These are phyloP conservation scores for Spicauda simplicius DNA, from an alignment of 2,888 invertebrate species.

Conservation along the genomic window DNA sequence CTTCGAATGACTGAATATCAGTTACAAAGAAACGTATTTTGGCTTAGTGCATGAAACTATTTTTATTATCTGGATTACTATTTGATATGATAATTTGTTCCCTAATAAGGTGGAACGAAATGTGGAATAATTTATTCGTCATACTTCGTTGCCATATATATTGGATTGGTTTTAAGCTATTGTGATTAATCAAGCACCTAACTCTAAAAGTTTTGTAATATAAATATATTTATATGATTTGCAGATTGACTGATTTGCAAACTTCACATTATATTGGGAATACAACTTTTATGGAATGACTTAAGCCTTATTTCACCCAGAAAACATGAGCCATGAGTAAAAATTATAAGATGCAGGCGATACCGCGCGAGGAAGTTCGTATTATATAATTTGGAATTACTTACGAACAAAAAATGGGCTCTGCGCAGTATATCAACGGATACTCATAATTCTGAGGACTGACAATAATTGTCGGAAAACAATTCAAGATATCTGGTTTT, in stretches of 20 bases:
- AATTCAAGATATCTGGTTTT: slow-evolving; percentile 48
- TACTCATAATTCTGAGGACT: slow-evolving; percentile 37
- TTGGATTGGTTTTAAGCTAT: no score
- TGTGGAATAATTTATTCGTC: no score
- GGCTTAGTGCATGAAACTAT: slow-evolving; percentile 43
- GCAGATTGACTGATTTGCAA: no score
- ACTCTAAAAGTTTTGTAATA: no score
- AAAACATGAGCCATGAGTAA: no score
- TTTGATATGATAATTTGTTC: slow-evolving; percentile 1
- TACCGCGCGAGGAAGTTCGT: not conserved
- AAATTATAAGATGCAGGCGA: no score
- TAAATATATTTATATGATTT: no score
- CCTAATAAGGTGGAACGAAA: not conserved
- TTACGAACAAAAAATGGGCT: slow-evolving; percentile 22
- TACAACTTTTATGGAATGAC: no score
- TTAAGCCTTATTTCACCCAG: no score
- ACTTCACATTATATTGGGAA: no score
- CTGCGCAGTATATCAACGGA: slow-evolving; percentile 26
- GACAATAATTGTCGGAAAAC: slow-evolving; percentile 46
- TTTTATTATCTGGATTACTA: slow-evolving; percentile 39
- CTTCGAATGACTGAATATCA: slow-evolving; percentile 66
- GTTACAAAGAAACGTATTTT: slow-evolving; percentile 46
- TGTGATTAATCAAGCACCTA: no score
- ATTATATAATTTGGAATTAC: slow-evolving; percentile 10
- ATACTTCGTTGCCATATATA: no score